Evolutionary conservation across 2,113 vertebrate species (phyloP).

Genomic region (Sylvia atricapilla): DNA sequence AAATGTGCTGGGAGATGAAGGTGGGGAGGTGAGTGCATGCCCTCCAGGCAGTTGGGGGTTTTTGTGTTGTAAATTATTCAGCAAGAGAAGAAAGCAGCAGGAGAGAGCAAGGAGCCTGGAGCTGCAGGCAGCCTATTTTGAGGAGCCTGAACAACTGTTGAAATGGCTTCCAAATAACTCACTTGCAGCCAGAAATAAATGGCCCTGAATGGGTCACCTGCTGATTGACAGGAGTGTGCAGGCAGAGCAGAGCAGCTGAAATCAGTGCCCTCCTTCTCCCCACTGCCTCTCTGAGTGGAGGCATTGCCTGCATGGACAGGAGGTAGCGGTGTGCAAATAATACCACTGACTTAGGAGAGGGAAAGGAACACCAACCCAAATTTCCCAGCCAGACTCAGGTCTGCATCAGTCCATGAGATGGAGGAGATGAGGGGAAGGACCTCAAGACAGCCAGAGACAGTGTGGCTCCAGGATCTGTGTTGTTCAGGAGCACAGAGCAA

Average conservation of each 20-base stretch:
- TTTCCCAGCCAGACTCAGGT: not conserved
- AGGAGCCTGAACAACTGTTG: slow-evolving; percentile 64
- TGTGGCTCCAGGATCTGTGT: not conserved
- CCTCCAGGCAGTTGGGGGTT: not conserved
- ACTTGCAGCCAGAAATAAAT: slow-evolving; percentile 68
- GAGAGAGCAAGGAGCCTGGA: slow-evolving; percentile 24
- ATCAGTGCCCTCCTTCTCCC: not conserved
- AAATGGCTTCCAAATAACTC: slow-evolving; percentile 56
- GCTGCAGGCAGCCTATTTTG: slow-evolving; percentile 57
- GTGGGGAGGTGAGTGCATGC: not conserved
- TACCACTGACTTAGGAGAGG: not conserved
- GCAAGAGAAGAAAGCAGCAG: slow-evolving; percentile 20
- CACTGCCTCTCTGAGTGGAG: not conserved
- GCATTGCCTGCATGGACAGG: not conserved
- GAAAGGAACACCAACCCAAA: not conserved
- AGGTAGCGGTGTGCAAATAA: not conserved
- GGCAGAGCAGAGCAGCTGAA: slow-evolving; percentile 27
- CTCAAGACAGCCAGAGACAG: accelerated
- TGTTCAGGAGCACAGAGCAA: not conserved
- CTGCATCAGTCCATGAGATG: not conserved
- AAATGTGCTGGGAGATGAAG: not conserved
- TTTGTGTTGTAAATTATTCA: slow-evolving; percentile 16
- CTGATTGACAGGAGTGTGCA: slow-evolving; percentile 54
- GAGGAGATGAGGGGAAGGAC: not conserved
- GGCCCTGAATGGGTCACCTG: slow-evolving; percentile 61